Evolutionary conservation across 2,797 vertebrate genomes (phyloP).

Genomic region (Pseudochromis fuscus): DNA sequence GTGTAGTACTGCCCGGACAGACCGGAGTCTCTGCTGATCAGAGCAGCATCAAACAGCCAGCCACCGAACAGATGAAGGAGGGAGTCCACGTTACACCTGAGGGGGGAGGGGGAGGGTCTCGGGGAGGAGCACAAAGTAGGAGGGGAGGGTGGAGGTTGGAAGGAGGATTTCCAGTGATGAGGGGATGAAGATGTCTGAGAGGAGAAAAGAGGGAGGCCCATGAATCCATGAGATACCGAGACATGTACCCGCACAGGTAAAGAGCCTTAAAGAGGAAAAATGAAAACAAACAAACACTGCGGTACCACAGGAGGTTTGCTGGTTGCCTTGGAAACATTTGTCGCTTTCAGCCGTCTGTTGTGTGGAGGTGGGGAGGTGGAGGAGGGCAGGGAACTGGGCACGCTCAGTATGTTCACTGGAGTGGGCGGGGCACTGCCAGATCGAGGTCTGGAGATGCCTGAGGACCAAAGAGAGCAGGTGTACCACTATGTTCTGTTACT

Average conservation of each 20-base stretch:
- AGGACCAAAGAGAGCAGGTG: slow-evolving; percentile 9
- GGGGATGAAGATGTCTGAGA: slow-evolving; percentile 16
- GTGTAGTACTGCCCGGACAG: slow-evolving; percentile 61
- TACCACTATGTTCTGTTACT: no score
- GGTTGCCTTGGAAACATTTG: slow-evolving; percentile 31
- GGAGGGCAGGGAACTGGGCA: slow-evolving; percentile 81
- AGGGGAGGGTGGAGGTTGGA: slow-evolving; percentile 85
- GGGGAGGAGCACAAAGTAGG: slow-evolving; percentile 82
- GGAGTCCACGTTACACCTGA: slow-evolving; percentile 93
- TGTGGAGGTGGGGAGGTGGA: slow-evolving; percentile 84
- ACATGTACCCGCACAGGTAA: no score
- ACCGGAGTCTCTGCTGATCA: slow-evolving; percentile 91
- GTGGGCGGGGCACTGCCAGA: slow-evolving; percentile 94
- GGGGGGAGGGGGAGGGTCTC: slow-evolving; percentile 89
- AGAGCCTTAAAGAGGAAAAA: no score
- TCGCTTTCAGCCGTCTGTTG: slow-evolving; percentile 25
- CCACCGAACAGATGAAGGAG: slow-evolving; percentile 94
- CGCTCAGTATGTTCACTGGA: slow-evolving; percentile 89
- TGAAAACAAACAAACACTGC: not conserved
- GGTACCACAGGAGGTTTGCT: slow-evolving; percentile 21
- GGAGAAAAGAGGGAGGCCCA: not conserved
- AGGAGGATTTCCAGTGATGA: slow-evolving; percentile 32
- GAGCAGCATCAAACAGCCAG: slow-evolving; percentile 94
- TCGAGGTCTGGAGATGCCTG: slow-evolving; percentile 92
- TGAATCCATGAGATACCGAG: no score